These are phyloP conservation scores for Arenicola marina DNA, from an alignment of 2,888 invertebrate genomes.

Conservation along the genomic window DNA sequence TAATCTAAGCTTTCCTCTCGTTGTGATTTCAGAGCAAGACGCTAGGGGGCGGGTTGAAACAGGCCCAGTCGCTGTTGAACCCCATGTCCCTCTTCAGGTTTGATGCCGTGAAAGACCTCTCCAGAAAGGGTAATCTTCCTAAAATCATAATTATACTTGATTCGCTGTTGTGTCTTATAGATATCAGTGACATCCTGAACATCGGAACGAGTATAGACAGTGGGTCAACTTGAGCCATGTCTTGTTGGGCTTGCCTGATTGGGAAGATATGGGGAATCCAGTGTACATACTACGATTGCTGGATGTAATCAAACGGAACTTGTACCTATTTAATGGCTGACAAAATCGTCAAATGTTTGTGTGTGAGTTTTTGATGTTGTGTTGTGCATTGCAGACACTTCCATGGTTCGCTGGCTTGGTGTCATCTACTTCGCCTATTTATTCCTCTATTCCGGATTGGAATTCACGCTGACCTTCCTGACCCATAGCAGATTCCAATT, in stretches of 20 bases:
- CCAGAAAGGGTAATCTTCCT: conserved; percentile 5
- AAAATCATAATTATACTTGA: too few relatives aligned
- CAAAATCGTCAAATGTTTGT: too few relatives aligned
- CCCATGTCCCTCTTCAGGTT: conserved; percentile 68
- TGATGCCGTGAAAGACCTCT: conserved; percentile 72
- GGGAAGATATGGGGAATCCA: too few relatives aligned
- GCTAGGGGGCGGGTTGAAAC: conserved; percentile 69
- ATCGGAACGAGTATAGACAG: too few relatives aligned
- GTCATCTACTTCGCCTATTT: conserved; percentile 78
- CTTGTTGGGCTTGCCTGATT: too few relatives aligned
- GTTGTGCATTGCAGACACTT: conserved; percentile 66
- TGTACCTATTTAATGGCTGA: too few relatives aligned
- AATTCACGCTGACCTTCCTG: conserved; percentile 95
- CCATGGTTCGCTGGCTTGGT: conserved; percentile 58
- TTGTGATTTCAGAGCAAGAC: conserved; percentile 65
- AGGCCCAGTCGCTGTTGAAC: conserved; percentile 66
- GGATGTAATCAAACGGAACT: too few relatives aligned
- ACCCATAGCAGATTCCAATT: conserved; percentile 90
- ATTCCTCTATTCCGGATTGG: conserved; percentile 93
- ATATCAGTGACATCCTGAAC: too few relatives aligned
- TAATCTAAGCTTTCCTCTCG: too few relatives aligned
- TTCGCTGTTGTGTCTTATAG: too few relatives aligned
- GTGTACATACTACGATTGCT: too few relatives aligned
- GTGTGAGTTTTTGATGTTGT: neutral
- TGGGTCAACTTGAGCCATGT: too few relatives aligned